Base-by-base conservation (phyloP, 2,797 vertebrate species). In the Oreonectes daqikongensis region DNA sequence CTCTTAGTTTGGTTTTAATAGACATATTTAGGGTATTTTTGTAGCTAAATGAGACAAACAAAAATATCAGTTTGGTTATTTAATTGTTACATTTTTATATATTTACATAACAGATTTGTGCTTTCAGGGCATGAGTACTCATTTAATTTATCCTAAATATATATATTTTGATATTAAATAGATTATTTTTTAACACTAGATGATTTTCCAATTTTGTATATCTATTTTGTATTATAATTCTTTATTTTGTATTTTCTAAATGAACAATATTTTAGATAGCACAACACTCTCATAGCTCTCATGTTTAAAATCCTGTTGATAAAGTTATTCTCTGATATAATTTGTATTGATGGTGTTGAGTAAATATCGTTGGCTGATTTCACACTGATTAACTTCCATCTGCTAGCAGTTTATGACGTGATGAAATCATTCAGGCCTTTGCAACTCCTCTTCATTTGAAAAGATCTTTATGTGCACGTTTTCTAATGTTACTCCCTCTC, bases 381-480 rank as follows among this genome's bases (percentile, higher is more conserved):
- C 17, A 68, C 46, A 70, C 72, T 35, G 44, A 71, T 75, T 28
- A 63, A 80, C 78, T 69, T 78, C 64, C 50, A 60, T 61, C 69
- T 74, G 38, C 57, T 50, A 46, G 38, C 67, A 44, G 71, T 69
- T 81, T 72, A 30, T 77, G 68, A 18, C 55, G 17, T 46, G 32
- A 66, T 73, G 57, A 76, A 28, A 76, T 79, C 68, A 72, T 53
- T 65, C 64, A 76, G 72, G 52, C 55, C 79, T 68, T 64, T 64
- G 24, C 77, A 61, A 67, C 72, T 78, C 75, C 24, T 28, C 48
- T 42, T 69, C 5, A 72, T 60, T 63, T 80, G 55, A 63, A 20
- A 59, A 69, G 1, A 63, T 79, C 30, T 74, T 76, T 32, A 60
- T 61, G n/a, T 75, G 46, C 70, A 38, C 61, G 44, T 32, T 71